These are phyloP conservation scores for Stramonita haemastoma DNA, from an alignment of 2,888 invertebrate species.

Conservation along the genomic window DNA sequence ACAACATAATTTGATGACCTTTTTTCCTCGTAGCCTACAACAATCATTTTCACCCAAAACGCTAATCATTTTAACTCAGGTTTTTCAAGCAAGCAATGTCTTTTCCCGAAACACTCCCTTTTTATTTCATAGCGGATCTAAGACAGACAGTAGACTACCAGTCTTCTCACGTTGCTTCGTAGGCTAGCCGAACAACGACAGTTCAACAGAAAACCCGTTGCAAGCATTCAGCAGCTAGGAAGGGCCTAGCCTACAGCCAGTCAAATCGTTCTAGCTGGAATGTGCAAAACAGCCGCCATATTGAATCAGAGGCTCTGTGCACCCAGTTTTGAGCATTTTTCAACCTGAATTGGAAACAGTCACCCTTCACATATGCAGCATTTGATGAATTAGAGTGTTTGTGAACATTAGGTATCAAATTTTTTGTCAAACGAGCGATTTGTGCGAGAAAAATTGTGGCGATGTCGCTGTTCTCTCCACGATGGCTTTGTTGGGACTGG, in stretches of 20 bases:
- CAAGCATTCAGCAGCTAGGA: conserved; percentile 17
- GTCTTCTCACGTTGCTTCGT: conserved; percentile 26
- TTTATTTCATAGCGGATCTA: neutral
- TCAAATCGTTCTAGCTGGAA: conserved; percentile 41
- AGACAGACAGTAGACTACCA: neutral
- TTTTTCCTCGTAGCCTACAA: neutral
- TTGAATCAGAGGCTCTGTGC: conserved; percentile 37
- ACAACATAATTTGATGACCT: conserved; percentile 23
- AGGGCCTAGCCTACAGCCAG: conserved; percentile 37
- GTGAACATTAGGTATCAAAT: conserved; percentile 33
- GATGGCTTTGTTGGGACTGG: neutral
- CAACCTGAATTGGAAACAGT: conserved; percentile 10
- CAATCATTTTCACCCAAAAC: neutral
- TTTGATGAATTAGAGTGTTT: conserved; percentile 26
- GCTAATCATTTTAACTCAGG: neutral
- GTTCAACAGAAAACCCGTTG: neutral
- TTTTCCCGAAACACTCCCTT: neutral
- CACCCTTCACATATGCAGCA: neutral
- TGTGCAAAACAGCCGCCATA: conserved; percentile 40
- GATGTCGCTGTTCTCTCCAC: neutral
- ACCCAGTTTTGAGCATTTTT: conserved; percentile 26
- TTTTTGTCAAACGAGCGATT: neutral
- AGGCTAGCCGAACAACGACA: neutral
- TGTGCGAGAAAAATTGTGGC: neutral
- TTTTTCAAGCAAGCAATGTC: neutral